Base-by-base conservation (phyloP, 2,888 invertebrate species). In the Gymnoscelis rufifasciata region DNA sequence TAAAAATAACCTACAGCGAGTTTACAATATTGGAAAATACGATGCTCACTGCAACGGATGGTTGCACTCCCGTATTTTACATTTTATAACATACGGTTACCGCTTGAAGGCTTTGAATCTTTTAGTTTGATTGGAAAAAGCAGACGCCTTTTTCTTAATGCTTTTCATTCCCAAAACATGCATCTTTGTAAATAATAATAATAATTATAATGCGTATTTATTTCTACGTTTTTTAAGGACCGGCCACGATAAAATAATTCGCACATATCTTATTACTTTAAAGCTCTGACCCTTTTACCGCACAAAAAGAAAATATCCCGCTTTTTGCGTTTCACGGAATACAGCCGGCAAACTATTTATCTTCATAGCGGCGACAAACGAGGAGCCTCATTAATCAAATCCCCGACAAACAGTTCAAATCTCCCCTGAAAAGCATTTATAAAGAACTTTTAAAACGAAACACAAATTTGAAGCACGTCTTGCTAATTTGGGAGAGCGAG, bases 291-390 rank as follows among this genome's bases (percentile, higher is more conserved):
- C 5, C 28, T 13, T 40, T 27, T 8, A 31, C 15, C 13, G 29
- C 30, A 41, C 29, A 38, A 11, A 49, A 51, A 51, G 31, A 42
- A 48, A 13, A 15, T 38, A 39, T 14, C 44, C 27, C 38, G 49
- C 42, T 51, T 57, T 57, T 57, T 54, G 50, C 38, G 46, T 33
- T 46, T 38, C 46, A 14, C 26, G 36, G 45, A 37, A 38, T 10
- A 11, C 14, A 7, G 26, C 30, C 11, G 7, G 19, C 55, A 61
- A 70, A 66, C 74, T 67, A 74, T 75, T 71, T 70, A 54, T 75
- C 74, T 73, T 69, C 69, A 72, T 71, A 65, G 59, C 51, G 54
- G 39, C 57, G 60, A 67, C 66, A 68, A 71, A 68, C 66, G 59
- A 59, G 52, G 48, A 43, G 23, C 45, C 63, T 71, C 72, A 62